phyloP scores from a whole-genome alignment of 2,113 vertebrate genomes.

The Myotis yumanensis region DNA sequence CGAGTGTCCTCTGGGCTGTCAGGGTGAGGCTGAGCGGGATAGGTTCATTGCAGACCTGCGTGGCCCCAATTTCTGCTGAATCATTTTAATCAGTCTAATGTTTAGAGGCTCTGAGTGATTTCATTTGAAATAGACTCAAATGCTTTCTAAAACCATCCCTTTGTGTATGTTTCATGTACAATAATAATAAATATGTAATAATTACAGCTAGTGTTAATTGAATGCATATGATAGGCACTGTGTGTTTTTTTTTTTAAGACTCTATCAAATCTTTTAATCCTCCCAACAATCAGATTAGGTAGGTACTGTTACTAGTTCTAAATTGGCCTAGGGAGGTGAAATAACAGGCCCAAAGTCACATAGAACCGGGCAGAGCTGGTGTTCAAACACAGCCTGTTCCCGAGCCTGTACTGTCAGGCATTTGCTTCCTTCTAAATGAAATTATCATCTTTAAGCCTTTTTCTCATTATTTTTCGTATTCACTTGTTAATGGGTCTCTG shows the following conservation, averaged over 20 bases:
- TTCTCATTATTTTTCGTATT: not conserved
- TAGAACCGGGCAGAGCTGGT: not conserved
- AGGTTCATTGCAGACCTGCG: not conserved
- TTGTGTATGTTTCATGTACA: not conserved
- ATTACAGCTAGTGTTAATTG: not conserved
- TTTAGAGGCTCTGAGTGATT: not conserved
- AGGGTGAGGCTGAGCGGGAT: not conserved
- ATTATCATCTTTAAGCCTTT: not conserved
- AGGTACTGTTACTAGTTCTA: not conserved
- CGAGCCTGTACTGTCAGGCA: not conserved
- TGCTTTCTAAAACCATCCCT: not conserved
- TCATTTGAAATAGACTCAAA: not conserved
- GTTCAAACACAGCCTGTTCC: not conserved
- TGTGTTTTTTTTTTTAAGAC: not conserved
- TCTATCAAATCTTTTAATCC: not conserved
- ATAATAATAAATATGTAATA: not conserved
- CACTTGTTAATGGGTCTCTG: not conserved
- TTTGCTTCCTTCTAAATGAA: not conserved
- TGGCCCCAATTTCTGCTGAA: not conserved
- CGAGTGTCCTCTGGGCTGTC: not conserved
- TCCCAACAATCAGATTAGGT: not conserved
- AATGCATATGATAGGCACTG: not conserved
- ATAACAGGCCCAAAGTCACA: not conserved
- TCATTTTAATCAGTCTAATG: not conserved
- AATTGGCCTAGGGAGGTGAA: not conserved